Evolutionary conservation across 1,140 invertebrate genomes (phyloP).

Genomic region (Platorchestia sp.): DNA sequence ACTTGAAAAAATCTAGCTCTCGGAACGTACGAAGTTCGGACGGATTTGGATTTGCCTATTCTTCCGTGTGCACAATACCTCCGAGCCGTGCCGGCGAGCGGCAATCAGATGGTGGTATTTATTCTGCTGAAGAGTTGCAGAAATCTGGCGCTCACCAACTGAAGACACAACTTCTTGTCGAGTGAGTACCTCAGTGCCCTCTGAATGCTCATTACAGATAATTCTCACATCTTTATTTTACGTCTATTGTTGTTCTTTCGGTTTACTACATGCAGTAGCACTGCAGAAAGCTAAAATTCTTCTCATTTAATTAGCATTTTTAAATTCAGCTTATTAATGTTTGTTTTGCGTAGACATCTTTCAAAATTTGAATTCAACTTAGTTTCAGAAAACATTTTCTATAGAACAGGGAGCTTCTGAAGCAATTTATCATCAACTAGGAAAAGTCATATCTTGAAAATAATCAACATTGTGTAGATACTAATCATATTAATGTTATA

Average conservation of each 20-base stretch:
- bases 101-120: not conserved
- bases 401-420: not conserved
- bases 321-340: not conserved
- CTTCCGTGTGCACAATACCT: not conserved
- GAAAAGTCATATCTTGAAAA: not conserved
- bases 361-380: not conserved
- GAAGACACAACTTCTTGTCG: not conserved
- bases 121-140: not conserved
- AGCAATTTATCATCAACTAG: not conserved
- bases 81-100: not conserved
- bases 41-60: not conserved
- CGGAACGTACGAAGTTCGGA: not conserved
- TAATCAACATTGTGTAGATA: not conserved
- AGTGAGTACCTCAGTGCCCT: not conserved
- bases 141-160: not conserved
- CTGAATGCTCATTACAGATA: not conserved
- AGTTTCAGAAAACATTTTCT: not conserved
- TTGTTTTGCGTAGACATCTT: too few species aligned
- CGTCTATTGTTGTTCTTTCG: not conserved
- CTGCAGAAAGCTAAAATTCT: too few species aligned
- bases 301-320: not conserved
- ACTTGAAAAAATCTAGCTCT: not conserved
- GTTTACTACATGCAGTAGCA: not conserved
- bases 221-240: not conserved
- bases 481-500: not conserved